These are phyloP conservation scores for Dinoponera quadriceps DNA, from an alignment of 1,140 invertebrate species.

Conservation along the genomic window DNA sequence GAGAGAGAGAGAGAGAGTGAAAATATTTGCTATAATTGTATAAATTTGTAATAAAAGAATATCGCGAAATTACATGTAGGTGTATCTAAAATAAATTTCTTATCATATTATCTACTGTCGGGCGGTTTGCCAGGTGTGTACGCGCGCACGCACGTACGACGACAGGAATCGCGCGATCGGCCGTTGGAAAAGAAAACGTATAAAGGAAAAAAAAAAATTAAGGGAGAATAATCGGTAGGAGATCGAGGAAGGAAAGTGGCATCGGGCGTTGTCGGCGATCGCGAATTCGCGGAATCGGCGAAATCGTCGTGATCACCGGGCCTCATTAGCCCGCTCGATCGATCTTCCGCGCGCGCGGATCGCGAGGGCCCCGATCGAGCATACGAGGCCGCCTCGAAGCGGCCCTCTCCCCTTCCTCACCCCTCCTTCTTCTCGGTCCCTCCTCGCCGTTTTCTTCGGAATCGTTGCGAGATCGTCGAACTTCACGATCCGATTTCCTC, in stretches of 20 bases:
- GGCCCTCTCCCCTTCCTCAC: not conserved
- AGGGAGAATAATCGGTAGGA: not conserved
- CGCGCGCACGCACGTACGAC: not conserved
- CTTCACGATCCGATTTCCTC: constrained; percentile 57
- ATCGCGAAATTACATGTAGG: too few species aligned
- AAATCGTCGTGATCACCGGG: constrained; percentile 55
- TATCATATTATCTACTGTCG: not conserved
- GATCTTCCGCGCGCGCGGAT: constrained; percentile 43
- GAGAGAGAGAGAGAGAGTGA: too few species aligned
- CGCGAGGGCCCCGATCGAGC: constrained; percentile 14
- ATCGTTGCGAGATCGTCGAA: constrained; percentile 60
- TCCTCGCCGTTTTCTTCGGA: constrained; percentile 12
- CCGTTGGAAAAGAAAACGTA: not conserved
- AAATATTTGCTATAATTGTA: too few species aligned
- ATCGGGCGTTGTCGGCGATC: constrained; percentile 33
- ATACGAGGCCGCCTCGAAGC: not conserved
- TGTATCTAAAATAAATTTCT: too few species aligned
- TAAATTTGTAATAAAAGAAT: too few species aligned
- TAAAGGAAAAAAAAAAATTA: constrained; percentile 10
- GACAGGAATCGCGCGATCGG: not conserved
- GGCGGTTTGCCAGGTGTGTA: not conserved
- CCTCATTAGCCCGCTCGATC: constrained; percentile 57
- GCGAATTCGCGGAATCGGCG: constrained; percentile 60
- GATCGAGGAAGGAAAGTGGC: constrained; percentile 36
- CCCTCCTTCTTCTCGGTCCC: not conserved